Percentiles rank a stretch among this genome's conserved stretches.
These are phyloP conservation scores for Brachypterus glaber DNA, from an alignment of 2,888 invertebrate species.

Conservation along the genomic window DNA sequence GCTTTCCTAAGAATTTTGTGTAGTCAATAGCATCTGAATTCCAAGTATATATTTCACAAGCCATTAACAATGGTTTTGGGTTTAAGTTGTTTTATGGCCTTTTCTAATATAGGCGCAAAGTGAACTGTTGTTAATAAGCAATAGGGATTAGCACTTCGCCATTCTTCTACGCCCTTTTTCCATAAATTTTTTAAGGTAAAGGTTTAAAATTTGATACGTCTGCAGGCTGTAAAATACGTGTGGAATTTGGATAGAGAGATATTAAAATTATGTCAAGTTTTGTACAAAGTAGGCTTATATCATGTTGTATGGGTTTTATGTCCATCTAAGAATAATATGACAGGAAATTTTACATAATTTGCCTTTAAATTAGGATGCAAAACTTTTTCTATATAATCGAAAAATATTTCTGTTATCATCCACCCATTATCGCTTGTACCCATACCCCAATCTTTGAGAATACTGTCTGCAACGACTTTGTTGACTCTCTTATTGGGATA, in stretches of 20 bases:
- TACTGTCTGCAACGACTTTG: not conserved
- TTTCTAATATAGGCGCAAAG: slow-evolving; percentile 24
- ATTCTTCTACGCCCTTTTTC: slow-evolving; percentile 22
- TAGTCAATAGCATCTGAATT: too few relatives aligned
- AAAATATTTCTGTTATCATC: slow-evolving; percentile 25
- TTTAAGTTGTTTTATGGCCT: too few relatives aligned
- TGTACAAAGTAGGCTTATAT: slow-evolving; percentile 23
- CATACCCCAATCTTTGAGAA: slow-evolving; percentile 25
- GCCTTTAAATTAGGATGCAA: slow-evolving; percentile 12
- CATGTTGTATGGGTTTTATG: slow-evolving; percentile 21
- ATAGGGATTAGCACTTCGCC: slow-evolving; percentile 20
- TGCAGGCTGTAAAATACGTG: slow-evolving; percentile 25
- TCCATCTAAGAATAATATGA: slow-evolving; percentile 22
- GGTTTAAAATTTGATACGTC: slow-evolving; percentile 25
- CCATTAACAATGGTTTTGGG: too few relatives aligned
- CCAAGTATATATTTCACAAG: too few relatives aligned
- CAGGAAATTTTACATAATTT: slow-evolving; percentile 15
- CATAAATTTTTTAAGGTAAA: slow-evolving; percentile 21
- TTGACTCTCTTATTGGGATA: not conserved
- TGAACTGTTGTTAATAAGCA: slow-evolving; percentile 21
- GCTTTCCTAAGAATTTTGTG: too few relatives aligned
- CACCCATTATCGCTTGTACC: slow-evolving; percentile 22
- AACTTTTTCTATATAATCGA: slow-evolving; percentile 24
- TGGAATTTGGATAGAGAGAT: slow-evolving; percentile 27
- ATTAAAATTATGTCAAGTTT: slow-evolving; percentile 25